A percentile compares a stretch with the other conserved stretches of the same genome.
phyloP scores from a whole-genome alignment of 2,888 invertebrate genomes.

The Drosophila fungiperda region DNA sequence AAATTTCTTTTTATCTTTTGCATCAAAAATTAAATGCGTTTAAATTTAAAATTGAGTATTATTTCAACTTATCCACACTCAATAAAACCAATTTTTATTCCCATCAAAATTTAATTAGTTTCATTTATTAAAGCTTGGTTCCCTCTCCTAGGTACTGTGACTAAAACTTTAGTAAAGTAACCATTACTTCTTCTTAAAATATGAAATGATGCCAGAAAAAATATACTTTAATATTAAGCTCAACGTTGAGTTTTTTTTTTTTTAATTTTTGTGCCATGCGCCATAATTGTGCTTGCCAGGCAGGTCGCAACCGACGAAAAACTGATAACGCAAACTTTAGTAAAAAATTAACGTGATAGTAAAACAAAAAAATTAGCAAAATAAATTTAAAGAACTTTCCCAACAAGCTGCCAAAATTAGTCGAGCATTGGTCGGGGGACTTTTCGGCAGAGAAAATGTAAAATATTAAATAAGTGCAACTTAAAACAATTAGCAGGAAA shows the following conservation, averaged over 20 bases:
- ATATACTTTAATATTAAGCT: not conserved
- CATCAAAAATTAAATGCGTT: not conserved
- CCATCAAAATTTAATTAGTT: not conserved
- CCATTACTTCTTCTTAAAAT: not conserved
- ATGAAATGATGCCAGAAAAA: constrained; percentile 1
- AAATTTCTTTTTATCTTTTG: not conserved
- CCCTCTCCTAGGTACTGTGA: not conserved
- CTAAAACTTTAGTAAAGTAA: not conserved
- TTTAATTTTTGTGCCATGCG: constrained; percentile 14
- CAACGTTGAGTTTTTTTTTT: constrained; percentile 3
- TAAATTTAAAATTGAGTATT: not conserved
- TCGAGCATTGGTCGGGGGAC: constrained; percentile 21
- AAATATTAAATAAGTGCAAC: constrained; percentile 75
- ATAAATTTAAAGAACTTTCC: constrained; percentile 65
- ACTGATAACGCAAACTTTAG: constrained; percentile 70
- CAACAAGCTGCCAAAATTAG: constrained; percentile 61
- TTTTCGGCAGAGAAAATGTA: constrained; percentile 36
- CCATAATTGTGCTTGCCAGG: constrained; percentile 31
- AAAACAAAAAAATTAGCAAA: constrained; percentile 37
- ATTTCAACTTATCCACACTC: not conserved
- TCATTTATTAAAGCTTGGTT: not conserved
- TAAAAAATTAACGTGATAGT: constrained; percentile 65
- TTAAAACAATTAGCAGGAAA: constrained; percentile 77
- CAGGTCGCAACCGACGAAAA: constrained; percentile 46
- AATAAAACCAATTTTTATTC: not conserved